Base-by-base conservation (phyloP, 1,140 invertebrate species). In the Heliconius eleuchia region DNA sequence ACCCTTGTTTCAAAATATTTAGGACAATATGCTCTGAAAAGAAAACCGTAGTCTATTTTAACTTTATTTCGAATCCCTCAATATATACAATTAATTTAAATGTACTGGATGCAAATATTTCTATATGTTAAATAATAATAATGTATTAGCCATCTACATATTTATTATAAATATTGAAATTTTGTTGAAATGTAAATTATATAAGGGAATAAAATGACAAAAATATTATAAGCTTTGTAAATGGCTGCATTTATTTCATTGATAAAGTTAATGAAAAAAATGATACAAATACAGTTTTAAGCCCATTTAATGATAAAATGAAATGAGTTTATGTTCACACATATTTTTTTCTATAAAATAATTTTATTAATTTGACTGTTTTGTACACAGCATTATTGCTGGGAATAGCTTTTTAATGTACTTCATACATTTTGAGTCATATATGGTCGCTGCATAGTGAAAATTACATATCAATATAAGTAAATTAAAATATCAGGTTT, bases 141-240 rank as follows among this genome's bases (percentile, higher is more conserved):
- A 52, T 70, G 70, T 82, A 82, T 83, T 83, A 76, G 77, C 76
- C 71, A 74, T 86, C 80, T 82, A 81, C 81, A 85, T 85, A 80
- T 83, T 82, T 80, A 82, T 79, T 75, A 71, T 55, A 79, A 71
- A 34, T 46, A 71, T 39, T 66, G 66, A 34, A 34, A 19, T 70
- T 76, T 70, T 42, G 39, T 76, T 76, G 39, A 71, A 30, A 23
- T 76, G 60, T 76, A 76, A 76, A 50, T 46, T 70, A 70, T 27
- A 76, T 19, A 71, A 76, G 39, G 74, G 46, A 76, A 76, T 76
- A 76, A 76, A 76, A 71, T 76, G 74, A 71, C 60, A 76, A 19
- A 76, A 76, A 76, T 39, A 84, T 81, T 76, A 73, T 83, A 86
- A 37, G 88, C 88, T 89, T 89, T 89, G 87, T 91, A 91, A 50